A percentile compares a stretch with the other conserved stretches of the same genome.
phyloP scores from a whole-genome alignment of 2,888 invertebrate genomes.

The Drosophila fungiperda region DNA sequence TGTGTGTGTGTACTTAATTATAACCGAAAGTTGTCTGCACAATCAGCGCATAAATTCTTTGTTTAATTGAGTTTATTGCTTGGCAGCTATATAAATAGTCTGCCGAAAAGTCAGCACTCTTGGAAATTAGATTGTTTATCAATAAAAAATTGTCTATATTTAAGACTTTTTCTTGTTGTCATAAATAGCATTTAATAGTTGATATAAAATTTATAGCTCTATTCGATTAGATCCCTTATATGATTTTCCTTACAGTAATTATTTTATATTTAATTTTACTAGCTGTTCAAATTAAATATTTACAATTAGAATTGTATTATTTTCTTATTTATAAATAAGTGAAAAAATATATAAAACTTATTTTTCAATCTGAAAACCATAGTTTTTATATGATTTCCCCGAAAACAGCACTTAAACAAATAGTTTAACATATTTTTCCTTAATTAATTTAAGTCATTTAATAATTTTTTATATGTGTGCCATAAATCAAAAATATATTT shows the following conservation, averaged over 20 bases:
- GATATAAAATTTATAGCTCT: not conserved
- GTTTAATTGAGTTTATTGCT: not conserved
- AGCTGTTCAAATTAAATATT: too few species aligned
- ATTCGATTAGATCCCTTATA: too few species aligned
- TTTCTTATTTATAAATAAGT: too few species aligned
- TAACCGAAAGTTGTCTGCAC: not conserved
- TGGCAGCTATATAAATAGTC: not conserved
- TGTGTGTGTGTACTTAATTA: slow-evolving; percentile 31
- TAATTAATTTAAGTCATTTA: not conserved
- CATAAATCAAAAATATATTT: not conserved
- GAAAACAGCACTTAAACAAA: too few species aligned
- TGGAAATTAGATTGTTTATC: not conserved
- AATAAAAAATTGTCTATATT: not conserved
- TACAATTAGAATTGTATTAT: too few species aligned
- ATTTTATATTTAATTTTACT: not conserved
- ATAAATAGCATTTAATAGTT: too few species aligned
- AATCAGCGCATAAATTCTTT: not conserved
- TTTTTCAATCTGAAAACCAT: too few species aligned
- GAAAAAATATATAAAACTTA: too few species aligned
- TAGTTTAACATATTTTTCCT: too few species aligned
- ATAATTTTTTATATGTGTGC: not conserved
- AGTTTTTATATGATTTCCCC: too few species aligned
- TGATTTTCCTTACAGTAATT: too few species aligned
- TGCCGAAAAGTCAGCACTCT: not conserved
- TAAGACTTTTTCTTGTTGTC: not conserved